Conservation (phyloP, 2,888 invertebrate genomes). For the Hirtodrosophila alboralis region DNA sequence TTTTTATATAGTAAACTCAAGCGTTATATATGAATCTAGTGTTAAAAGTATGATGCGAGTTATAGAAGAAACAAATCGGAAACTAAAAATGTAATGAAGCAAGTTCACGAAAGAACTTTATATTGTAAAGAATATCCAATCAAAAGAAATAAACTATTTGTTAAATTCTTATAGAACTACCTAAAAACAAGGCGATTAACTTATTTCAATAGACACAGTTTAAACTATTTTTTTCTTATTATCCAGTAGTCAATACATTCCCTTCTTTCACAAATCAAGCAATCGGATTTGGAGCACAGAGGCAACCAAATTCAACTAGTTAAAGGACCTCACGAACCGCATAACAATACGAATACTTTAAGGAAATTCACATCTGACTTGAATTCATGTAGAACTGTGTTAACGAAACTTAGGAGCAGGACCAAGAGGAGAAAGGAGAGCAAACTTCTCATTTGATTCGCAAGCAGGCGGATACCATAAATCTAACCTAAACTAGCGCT, state of each 20-base stretch:
- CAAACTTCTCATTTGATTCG: slow-evolving; percentile 70
- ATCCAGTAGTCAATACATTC: slow-evolving; percentile 6
- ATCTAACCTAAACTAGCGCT: slow-evolving; percentile 71
- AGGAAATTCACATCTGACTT: slow-evolving; percentile 61
- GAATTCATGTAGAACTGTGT: slow-evolving; percentile 29
- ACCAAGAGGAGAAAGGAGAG: slow-evolving; percentile 12
- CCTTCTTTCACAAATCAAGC: slow-evolving; percentile 9
- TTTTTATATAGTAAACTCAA: too few relatives aligned
- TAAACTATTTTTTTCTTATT: too few relatives aligned
- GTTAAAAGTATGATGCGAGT: too few relatives aligned
- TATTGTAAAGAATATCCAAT: too few relatives aligned
- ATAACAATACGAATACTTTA: slow-evolving; percentile 42
- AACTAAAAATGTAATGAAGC: too few relatives aligned
- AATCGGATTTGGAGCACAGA: slow-evolving; percentile 15
- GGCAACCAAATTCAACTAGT: background rate
- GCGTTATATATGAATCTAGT: too few relatives aligned
- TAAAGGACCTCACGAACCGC: slow-evolving; percentile 19
- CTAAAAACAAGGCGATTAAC: too few relatives aligned
- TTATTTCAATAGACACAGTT: too few relatives aligned
- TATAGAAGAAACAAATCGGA: too few relatives aligned
- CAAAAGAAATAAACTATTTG: too few relatives aligned
- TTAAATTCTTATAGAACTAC: too few relatives aligned
- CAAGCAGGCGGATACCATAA: slow-evolving; percentile 61
- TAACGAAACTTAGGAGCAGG: background rate
- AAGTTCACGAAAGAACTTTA: too few relatives aligned